Base-by-base conservation (phyloP, 2,113 vertebrate species). In the Anser cygnoides region DNA sequence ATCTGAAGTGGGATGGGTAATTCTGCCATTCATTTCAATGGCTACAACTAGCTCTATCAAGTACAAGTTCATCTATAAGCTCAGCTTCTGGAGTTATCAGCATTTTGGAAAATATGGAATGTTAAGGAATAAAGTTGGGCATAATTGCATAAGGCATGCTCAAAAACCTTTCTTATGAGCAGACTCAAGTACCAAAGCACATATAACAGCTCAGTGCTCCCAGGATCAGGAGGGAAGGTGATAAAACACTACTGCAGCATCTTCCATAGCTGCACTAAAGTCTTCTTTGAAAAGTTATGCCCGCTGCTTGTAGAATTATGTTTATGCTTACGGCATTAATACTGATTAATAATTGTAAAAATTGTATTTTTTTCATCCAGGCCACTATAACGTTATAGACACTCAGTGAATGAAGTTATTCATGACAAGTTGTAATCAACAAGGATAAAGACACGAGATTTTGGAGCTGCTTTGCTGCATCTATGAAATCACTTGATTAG, bases 401-500 rank as follows among this genome's bases (percentile, higher is more conserved):
- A 55, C 46, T 89, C 43, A 37, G 35, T 87, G 86, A 68, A 87
- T 75, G 23, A 78, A 89, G 88, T 70, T 80, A 67, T 43, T 83
- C 37, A 28, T 68, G 39, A 13, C 16, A 66, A 95, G 78, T 65
- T 67, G 16, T 62, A 74, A 73, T 91, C 70, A 94, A 58, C 16
- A 66, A 26, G 37, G 58, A 80, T 77, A 90, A 89, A 80, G 71
- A 74, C 35, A 35, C 25, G 23, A 43, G 22, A 19, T 10, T 76
- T 93, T 76, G 58, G 46, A 72, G 73, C 59, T 83, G 39, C 57
- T 93, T 93, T 35, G 15, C 21, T 89, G 59, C 50, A 75, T 89
- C 57, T 92, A 5, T 91, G 63, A 90, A 90, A 41, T 90, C n/a
- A 78, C n/a, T 92, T 92, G 59, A 83, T 94, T 94, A 93, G 57